Conservation (phyloP, 1,140 invertebrate genomes). For the Saccostrea echinata region DNA sequence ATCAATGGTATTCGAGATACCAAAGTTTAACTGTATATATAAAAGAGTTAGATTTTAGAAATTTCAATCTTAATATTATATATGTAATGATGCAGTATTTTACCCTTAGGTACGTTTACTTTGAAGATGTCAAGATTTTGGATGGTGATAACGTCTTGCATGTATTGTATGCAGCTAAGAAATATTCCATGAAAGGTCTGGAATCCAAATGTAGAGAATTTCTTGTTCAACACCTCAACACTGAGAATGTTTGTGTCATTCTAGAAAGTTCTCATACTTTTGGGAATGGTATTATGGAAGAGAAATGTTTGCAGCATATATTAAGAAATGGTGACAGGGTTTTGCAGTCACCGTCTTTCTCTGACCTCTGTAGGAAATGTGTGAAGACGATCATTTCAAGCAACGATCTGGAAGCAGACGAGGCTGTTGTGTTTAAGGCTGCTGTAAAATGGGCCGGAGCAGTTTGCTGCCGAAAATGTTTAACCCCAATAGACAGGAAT, state of each 20-base stretch:
- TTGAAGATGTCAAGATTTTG: background rate
- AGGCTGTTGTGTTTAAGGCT: conserved; percentile 53
- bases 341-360: conserved; percentile 40
- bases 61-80: no score
- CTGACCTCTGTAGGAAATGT: conserved; percentile 53
- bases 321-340: conserved; percentile 46
- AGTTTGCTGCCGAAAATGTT: conserved; percentile 40
- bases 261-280: conserved; percentile 20
- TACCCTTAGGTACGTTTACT: background rate
- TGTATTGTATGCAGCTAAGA: background rate
- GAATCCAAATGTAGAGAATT: background rate
- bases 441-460: conserved; percentile 51
- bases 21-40: no score
- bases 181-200: background rate
- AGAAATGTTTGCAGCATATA: conserved; percentile 56
- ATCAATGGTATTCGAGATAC: no score
- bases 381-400: conserved; percentile 52
- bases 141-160: background rate
- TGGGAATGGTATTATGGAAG: conserved; percentile 49
- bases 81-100: background rate
- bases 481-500: conserved; percentile 45
- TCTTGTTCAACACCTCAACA: background rate
- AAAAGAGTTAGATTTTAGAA: no score
- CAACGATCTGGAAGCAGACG: conserved; percentile 47
- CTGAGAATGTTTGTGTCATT: background rate